Base-by-base conservation (phyloP, 2,888 invertebrate species). In the Agrypnus murinus region DNA sequence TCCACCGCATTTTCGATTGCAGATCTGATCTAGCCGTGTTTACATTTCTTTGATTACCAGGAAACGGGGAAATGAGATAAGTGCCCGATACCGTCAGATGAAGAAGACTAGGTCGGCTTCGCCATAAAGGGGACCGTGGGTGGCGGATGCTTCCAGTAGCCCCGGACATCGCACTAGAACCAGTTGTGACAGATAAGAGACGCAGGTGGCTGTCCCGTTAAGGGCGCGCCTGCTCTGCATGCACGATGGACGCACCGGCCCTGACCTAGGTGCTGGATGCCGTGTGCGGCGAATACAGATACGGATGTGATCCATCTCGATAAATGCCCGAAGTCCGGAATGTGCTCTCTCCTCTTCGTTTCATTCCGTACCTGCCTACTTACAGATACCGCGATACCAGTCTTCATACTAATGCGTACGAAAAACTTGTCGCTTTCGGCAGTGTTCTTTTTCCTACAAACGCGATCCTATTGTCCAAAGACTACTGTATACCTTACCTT, bases 211-310 rank as follows among this genome's bases (percentile, higher is more conserved):
- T 74, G 76, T 79, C 75, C 77, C 79, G 80, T 79, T 78, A 77
- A 75, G 71, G 78, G 74, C 75, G 77, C 74, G 77, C 76, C 77
- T 79, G 77, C 77, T 79, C 77, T 77, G 77, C 79, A 81, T 81
- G 77, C 78, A 77, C 71, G 79, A 78, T 78, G 78, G 77, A 79
- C 80, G 74, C 77, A 76, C 59, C 72, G 74, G 77, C 79, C 80
- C 79, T 80, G 80, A 80, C 81, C 80, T 80, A 79, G 76, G 77
- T 75, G 48, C 60, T 66, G 57, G 71, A 71, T 72, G 74, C 73
- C 77, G 76, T 78, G 79, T 78, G 78, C 73, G 75, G 71, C 76
- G 79, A 79, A 79, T 80, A 77, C 77, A 79, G 77, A 79, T 77
- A 75, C 77, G 53, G 67, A 68, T 46, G 46, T 57, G 58, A 67